Percentiles rank a stretch among this genome's conserved stretches.
phyloP scores from a whole-genome alignment of 2,888 invertebrate genomes.

The Tetanocera ferruginea region DNA sequence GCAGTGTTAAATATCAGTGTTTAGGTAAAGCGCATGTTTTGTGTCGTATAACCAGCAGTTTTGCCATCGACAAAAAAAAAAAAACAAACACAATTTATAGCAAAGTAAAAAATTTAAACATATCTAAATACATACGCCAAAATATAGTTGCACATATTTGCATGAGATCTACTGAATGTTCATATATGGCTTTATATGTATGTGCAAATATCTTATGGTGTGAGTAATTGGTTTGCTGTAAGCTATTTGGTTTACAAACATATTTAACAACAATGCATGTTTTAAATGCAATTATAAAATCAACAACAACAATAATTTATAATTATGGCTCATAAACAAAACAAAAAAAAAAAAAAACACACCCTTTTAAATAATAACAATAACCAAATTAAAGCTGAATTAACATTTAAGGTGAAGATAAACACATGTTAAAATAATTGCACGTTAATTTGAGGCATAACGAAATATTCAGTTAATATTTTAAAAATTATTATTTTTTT shows the following conservation, averaged over 20 bases:
- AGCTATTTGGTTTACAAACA: slow-evolving; percentile 13
- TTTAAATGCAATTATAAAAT: neutral
- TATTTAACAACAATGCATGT: neutral
- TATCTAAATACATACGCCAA: neutral
- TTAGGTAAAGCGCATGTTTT: too few species aligned
- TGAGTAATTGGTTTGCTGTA: slow-evolving; percentile 15
- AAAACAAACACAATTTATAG: neutral
- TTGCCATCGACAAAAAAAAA: neutral
- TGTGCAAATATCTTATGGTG: neutral
- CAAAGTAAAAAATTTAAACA: neutral
- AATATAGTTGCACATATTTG: neutral
- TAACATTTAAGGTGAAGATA: too few species aligned
- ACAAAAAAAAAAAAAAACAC: neutral
- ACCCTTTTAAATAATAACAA: neutral
- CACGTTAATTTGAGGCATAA: too few species aligned
- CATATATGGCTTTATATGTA: neutral
- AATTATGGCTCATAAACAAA: neutral
- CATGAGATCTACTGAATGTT: neutral
- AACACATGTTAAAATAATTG: too few species aligned
- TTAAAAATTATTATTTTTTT: too few species aligned
- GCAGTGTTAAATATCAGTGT: too few species aligned
- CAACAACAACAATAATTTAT: neutral
- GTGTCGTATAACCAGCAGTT: too few species aligned
- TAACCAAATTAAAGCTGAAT: neutral
- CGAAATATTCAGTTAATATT: too few species aligned